phyloP scores from a whole-genome alignment of 1,140 invertebrate genomes.

The Chironomus striatipennis region DNA sequence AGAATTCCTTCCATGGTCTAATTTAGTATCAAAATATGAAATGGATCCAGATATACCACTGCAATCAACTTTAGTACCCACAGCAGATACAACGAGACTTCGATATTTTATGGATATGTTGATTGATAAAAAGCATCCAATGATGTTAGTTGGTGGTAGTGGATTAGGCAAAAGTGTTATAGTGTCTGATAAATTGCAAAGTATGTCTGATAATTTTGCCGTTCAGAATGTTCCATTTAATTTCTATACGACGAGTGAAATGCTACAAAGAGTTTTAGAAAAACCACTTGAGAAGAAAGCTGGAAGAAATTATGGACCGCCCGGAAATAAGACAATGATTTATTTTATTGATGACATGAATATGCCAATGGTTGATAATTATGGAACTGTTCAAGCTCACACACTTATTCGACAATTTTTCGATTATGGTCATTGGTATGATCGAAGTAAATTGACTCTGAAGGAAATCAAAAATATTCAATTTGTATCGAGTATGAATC shows the following conservation, averaged over 20 bases:
- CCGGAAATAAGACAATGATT: constrained; percentile 80
- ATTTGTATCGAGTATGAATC: constrained; percentile 94
- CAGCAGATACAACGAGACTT: constrained; percentile 81
- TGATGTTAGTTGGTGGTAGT: constrained; percentile 84
- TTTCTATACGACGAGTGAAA: constrained; percentile 89
- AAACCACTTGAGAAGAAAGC: constrained; percentile 93
- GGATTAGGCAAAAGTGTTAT: constrained; percentile 84
- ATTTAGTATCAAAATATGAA: constrained; percentile 65
- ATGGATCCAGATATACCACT: constrained; percentile 79
- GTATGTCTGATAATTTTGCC: constrained; percentile 65
- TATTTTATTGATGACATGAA: constrained; percentile 97
- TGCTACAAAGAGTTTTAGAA: constrained; percentile 86
- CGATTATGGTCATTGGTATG: constrained; percentile 89
- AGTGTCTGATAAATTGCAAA: constrained; percentile 71
- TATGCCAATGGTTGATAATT: constrained; percentile 93
- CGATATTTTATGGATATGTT: constrained; percentile 83
- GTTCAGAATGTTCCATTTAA: constrained; percentile 89
- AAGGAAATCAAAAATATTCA: constrained; percentile 93
- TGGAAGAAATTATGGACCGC: constrained; percentile 85
- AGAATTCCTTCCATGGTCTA: constrained; percentile 78
- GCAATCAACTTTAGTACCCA: constrained; percentile 75
- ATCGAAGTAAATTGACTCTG: constrained; percentile 71
- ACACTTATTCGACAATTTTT: constrained; percentile 89
- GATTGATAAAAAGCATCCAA: constrained; percentile 67
- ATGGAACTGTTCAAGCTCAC: constrained; percentile 92